phyloP scores from a whole-genome alignment of 2,797 vertebrate species.

The Arremon aurantiirostris region DNA sequence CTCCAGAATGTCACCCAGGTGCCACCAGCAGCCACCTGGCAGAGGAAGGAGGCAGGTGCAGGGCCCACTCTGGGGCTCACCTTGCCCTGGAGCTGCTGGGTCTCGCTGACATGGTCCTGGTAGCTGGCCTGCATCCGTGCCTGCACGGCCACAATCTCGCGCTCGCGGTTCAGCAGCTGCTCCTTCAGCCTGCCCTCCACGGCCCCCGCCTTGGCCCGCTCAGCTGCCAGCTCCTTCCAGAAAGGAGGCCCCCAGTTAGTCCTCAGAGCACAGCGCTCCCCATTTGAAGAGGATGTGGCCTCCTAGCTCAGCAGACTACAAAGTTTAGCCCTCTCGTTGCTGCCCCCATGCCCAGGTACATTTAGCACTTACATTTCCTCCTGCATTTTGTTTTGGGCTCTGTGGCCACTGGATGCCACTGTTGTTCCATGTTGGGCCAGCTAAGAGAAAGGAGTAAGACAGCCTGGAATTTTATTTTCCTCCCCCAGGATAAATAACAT shows the following conservation, averaged over 20 bases:
- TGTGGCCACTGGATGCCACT: slow-evolving; percentile 50
- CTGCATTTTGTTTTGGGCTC: not conserved
- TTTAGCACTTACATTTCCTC: not conserved
- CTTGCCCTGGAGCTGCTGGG: slow-evolving; percentile 89
- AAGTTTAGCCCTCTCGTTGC: not conserved
- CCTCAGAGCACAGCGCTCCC: not conserved
- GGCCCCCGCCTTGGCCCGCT: slow-evolving; percentile 82
- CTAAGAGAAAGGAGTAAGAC: slow-evolving; percentile 16
- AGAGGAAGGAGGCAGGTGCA: not conserved
- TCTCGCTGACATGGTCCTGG: slow-evolving; percentile 87
- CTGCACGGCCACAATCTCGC: slow-evolving; percentile 86
- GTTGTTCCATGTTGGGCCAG: slow-evolving; percentile 6
- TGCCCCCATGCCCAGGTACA: not conserved
- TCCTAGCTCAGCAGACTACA: not conserved
- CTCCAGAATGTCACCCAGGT: not conserved
- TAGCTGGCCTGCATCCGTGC: slow-evolving; percentile 94
- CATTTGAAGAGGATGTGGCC: not conserved
- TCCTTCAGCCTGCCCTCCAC: slow-evolving; percentile 87
- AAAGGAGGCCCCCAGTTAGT: not conserved
- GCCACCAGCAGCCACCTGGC: not conserved
- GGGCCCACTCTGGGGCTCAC: slow-evolving; percentile 49
- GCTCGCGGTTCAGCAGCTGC: slow-evolving; percentile 85
- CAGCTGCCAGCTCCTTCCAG: slow-evolving; percentile 83
- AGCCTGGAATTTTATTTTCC: not conserved
- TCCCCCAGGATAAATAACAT: not conserved